Evolutionary conservation across 2,797 vertebrate genomes (phyloP).

Genomic region (Mionectes olivaceus): DNA sequence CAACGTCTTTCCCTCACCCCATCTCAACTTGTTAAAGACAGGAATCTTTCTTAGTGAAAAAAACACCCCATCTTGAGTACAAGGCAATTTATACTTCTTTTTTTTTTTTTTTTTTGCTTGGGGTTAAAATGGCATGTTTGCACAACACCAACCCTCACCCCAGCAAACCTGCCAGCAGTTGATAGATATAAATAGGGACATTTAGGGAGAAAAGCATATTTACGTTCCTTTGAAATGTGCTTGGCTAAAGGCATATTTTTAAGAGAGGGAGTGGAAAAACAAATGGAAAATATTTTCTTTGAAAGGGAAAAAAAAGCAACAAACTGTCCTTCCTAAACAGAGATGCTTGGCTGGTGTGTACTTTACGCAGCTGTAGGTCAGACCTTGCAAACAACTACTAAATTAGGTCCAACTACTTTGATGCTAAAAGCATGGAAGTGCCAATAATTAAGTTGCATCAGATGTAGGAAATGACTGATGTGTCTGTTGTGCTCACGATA

Average conservation of each 20-base stretch:
- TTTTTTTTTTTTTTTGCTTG: neutral
- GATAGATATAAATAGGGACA: conserved; percentile 19
- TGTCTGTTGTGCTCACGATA: neutral
- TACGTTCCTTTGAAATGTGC: conserved; percentile 56
- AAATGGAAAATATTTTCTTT: conserved; percentile 67
- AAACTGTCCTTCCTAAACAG: conserved; percentile 31
- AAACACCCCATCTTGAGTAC: neutral
- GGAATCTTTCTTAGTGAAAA: neutral
- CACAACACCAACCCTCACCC: neutral
- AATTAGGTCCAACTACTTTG: conserved; percentile 54
- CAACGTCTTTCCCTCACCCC: neutral
- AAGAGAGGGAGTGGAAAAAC: conserved; percentile 63
- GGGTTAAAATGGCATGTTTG: conserved; percentile 30
- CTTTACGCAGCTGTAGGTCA: conserved; percentile 32
- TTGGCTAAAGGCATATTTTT: conserved; percentile 60
- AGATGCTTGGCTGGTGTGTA: conserved; percentile 30
- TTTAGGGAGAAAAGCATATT: conserved; percentile 39
- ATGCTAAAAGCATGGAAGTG: conserved; percentile 53
- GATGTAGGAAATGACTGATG: conserved; percentile 47
- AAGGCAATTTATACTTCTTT: neutral
- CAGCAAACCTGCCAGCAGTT: conserved; percentile 27
- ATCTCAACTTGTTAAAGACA: neutral
- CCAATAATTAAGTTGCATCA: conserved; percentile 54
- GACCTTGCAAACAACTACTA: conserved; percentile 59
- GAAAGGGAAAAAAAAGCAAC: neutral